Evolutionary conservation across 2,113 vertebrate genomes (phyloP).

Genomic region (Chitala chitala): DNA sequence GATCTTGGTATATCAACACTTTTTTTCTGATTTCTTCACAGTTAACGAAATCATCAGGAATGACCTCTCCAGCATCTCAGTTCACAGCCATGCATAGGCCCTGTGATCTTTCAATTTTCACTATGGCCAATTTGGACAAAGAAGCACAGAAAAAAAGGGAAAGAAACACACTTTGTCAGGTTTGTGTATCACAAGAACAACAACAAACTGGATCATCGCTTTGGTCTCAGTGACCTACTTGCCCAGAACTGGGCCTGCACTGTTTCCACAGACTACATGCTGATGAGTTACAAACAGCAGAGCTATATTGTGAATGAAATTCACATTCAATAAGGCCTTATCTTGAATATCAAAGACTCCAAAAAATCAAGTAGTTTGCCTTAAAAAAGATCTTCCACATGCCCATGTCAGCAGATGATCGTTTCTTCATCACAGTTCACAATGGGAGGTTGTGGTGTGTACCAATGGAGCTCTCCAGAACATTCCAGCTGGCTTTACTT

Average conservation of each 20-base stretch:
- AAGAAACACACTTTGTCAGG: not conserved
- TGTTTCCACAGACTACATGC: not conserved
- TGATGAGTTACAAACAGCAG: not conserved
- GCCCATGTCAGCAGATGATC: conserved; percentile 52
- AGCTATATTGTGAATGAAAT: conserved; percentile 44
- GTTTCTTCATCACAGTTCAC: conserved; percentile 31
- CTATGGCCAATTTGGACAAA: conserved; percentile 5
- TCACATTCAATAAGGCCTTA: conserved; percentile 24
- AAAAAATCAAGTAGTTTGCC: conserved; percentile 44
- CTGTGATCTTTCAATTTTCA: not conserved
- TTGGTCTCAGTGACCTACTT: not conserved
- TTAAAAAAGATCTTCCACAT: conserved; percentile 56
- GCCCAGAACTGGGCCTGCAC: not conserved
- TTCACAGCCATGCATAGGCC: conserved; percentile 63
- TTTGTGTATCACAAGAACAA: not conserved
- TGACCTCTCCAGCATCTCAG: conserved; percentile 83
- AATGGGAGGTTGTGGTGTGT: conserved; percentile 42
- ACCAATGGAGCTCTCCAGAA: conserved; percentile 42
- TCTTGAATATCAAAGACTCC: not conserved
- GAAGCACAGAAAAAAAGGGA: conserved; percentile 23
- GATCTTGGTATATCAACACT: not conserved
- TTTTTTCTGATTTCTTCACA: conserved; percentile 64
- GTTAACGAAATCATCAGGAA: conserved; percentile 97
- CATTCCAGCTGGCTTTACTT: conserved; percentile 37
- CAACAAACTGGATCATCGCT: not conserved